A percentile compares a stretch with the other conserved stretches of the same genome.
phyloP scores from a whole-genome alignment of 1,140 invertebrate genomes.

The Rhyacophila brunnea region DNA sequence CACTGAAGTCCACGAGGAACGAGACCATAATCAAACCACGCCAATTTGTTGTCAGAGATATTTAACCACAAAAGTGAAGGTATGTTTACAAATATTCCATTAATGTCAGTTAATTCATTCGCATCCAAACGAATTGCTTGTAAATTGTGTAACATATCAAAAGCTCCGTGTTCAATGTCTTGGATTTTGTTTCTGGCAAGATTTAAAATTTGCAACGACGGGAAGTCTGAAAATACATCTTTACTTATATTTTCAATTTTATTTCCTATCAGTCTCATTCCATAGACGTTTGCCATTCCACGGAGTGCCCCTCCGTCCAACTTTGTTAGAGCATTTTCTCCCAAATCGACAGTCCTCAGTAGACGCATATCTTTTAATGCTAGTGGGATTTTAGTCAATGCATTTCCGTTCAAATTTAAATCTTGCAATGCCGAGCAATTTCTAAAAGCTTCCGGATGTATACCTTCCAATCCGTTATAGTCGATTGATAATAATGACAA shows the following conservation, averaged over 20 bases:
- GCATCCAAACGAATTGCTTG: conserved; percentile 85
- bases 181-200: conserved; percentile 82
- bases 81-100: conserved; percentile 80
- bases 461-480: conserved; percentile 72
- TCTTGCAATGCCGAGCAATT: conserved; percentile 82
- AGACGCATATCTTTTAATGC: conserved; percentile 70
- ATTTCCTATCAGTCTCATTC: conserved; percentile 83
- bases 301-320: conserved; percentile 78
- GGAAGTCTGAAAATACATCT: conserved; percentile 75
- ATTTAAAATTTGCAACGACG: conserved; percentile 83
- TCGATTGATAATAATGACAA: conserved; percentile 75
- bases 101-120: conserved; percentile 82
- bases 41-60: conserved; percentile 85
- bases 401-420: conserved; percentile 82
- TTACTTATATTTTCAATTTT: conserved; percentile 82
- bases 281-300: conserved; percentile 77
- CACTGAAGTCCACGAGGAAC: conserved; percentile 80
- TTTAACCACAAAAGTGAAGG: conserved; percentile 84
- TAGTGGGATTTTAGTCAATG: conserved; percentile 73
- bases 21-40: conserved; percentile 87
- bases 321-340: conserved; percentile 76
- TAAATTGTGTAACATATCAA: conserved; percentile 74
- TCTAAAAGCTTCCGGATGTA: conserved; percentile 78
- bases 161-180: conserved; percentile 77
- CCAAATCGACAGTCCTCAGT: conserved; percentile 79